These are phyloP conservation scores for Mionectes macconnelli DNA, from an alignment of 2,113 vertebrate species.

Conservation along the genomic window DNA sequence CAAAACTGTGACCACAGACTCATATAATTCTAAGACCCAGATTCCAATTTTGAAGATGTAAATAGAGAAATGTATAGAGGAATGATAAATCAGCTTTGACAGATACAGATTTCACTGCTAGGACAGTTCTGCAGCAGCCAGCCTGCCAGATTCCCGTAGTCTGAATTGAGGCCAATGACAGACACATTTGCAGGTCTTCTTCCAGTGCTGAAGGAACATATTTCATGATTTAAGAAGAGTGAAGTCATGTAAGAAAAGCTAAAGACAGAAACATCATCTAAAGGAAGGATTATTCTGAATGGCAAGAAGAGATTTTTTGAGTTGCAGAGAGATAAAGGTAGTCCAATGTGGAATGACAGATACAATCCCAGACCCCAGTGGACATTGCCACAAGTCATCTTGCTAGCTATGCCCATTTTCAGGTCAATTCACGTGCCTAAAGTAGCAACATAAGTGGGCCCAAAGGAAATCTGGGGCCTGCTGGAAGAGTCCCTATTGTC, in stretches of 20 bases:
- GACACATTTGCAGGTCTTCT: neutral
- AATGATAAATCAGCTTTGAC: conserved; percentile 1
- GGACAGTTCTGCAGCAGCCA: neutral
- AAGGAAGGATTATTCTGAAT: neutral
- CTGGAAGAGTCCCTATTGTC: neutral
- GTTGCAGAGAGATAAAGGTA: neutral
- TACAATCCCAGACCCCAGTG: neutral
- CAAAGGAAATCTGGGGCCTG: neutral
- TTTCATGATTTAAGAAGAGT: neutral
- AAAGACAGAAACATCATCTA: neutral
- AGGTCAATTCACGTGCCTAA: neutral
- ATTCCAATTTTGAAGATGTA: neutral
- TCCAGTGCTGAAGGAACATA: neutral
- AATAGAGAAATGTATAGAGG: neutral
- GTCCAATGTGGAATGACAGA: neutral
- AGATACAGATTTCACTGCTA: neutral
- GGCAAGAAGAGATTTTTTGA: neutral
- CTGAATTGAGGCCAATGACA: neutral
- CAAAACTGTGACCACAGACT: neutral
- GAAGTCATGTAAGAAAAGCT: neutral
- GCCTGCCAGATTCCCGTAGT: neutral
- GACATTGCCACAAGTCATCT: neutral
- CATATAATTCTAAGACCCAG: neutral
- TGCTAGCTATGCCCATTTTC: neutral
- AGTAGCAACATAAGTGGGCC: neutral